Evolutionary conservation across 2,888 invertebrate species (phyloP).

Genomic region (Drosophila picticornis): DNA sequence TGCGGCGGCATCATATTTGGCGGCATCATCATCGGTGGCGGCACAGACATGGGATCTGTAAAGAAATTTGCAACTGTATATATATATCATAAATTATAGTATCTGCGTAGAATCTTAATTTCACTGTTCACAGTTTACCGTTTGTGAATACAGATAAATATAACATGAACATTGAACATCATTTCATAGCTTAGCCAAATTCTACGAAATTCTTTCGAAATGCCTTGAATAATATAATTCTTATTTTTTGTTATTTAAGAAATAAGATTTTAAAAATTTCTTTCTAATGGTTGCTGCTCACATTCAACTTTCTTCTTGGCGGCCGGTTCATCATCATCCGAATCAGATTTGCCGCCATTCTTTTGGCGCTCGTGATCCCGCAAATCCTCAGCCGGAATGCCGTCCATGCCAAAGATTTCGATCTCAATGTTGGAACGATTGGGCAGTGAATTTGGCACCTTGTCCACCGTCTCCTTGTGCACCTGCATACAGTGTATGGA

Average conservation of each 20-base stretch:
- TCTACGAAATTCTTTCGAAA: neutral
- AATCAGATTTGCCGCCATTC: constrained; percentile 90
- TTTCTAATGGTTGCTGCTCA: constrained; percentile 40
- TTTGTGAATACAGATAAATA: neutral
- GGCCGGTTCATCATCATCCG: constrained; percentile 93
- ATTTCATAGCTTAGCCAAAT: neutral
- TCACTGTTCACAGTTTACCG: neutral
- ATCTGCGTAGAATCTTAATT: neutral
- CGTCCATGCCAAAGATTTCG: constrained; percentile 99
- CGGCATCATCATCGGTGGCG: constrained; percentile 88
- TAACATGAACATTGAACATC: neutral
- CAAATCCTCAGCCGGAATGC: constrained; percentile 97
- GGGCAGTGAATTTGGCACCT: constrained; percentile 99
- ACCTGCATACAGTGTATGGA: constrained; percentile 99
- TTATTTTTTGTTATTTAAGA: neutral
- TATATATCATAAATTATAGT: neutral
- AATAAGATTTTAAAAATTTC: neutral
- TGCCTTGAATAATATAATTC: neutral
- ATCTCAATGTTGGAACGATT: constrained; percentile 99
- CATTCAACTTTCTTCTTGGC: constrained; percentile 88
- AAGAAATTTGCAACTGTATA: neutral
- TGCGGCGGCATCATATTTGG: constrained; percentile 87
- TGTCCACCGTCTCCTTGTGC: constrained; percentile 99
- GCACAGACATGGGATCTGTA: constrained; percentile 81
- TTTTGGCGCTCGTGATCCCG: constrained; percentile 97